Evolutionary conservation across 2,888 invertebrate species (phyloP), one percentile per base, ranked within the genome.

Genomic region (Luperina nickerlii): DNA sequence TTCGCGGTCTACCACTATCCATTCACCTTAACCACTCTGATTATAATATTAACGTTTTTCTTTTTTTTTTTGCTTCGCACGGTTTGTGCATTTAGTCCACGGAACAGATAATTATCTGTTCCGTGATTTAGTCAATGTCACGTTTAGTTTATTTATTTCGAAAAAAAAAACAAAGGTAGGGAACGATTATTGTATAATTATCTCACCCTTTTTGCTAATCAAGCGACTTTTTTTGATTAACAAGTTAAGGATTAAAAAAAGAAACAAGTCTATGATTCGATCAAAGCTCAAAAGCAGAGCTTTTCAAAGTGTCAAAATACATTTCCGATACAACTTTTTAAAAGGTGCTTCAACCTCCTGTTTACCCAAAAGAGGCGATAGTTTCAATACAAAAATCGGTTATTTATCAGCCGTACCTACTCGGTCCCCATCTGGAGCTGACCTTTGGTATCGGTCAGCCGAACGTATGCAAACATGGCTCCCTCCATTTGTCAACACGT

Each of bases 391-490:
- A 82, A 83, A 90, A 88, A 87, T 87, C 79, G 81, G 76, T 86
- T 86, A 81, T 87, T 86, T 86, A 88, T 88, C 86, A 82, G 70
- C 79, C 74, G 76, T 60, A 70, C 72, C 74, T 60, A 70, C 18
- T 83, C 79, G 81, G 84, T 70, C 82, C 86, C 90, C 92, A 92
- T 93, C 93, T 93, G 75, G 82, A 81, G 85, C 83, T 90, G 93
- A 95, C 94, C 95, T 93, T 92, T 81, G 77, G 83, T 92, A 95
- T 95, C 95, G 95, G 95, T 95, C 95, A 95, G 87, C 78, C 82
- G 85, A 82, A 81, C 81, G 87, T 91, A 87, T 85, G 90, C 90
- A 94, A 95, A 95, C 90, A 95, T 81, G 83, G 89, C 92, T 91
- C 94, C 94, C 94, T 94, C 90, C 91, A 93, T 94, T 93, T 93